A percentile compares a stretch with the other conserved stretches of the same genome.
phyloP scores from a whole-genome alignment of 30 jellyfish, hydroid and myxozoan species.

The Cassiopea andromeda region DNA sequence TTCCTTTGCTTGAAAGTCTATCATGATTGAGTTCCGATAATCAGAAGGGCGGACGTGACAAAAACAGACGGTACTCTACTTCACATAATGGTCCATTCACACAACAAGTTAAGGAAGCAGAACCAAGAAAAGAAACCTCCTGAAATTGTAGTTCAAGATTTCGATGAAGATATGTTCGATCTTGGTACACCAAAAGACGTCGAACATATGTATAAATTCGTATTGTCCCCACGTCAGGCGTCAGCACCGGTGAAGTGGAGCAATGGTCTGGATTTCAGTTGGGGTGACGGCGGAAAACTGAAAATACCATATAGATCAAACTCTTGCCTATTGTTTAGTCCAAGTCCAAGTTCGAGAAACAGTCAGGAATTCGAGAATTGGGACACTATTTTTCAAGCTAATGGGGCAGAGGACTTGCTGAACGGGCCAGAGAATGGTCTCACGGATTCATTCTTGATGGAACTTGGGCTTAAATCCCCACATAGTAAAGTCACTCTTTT shows the following conservation, averaged over 20 bases:
- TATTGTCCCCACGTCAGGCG: constrained; percentile 73
- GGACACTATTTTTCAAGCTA: constrained; percentile 72
- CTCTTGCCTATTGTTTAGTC: constrained; percentile 73
- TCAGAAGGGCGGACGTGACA: constrained; percentile 1
- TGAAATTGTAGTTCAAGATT: constrained; percentile 75
- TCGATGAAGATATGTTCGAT: constrained; percentile 85
- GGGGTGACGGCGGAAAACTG: constrained; percentile 51
- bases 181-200: constrained; percentile 85
- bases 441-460: constrained; percentile 68
- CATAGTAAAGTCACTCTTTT: constrained; percentile 79
- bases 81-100: constrained; percentile 74
- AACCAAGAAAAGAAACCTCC: constrained; percentile 62
- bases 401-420: constrained; percentile 74
- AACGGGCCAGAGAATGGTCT: constrained; percentile 73
- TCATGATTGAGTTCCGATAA: not conserved
- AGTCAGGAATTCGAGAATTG: constrained; percentile 52
- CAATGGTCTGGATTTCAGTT: constrained; percentile 58
- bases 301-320: constrained; percentile 74
- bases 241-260: constrained; percentile 62
- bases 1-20: not conserved
- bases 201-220: constrained; percentile 67
- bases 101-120: constrained; percentile 42
- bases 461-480: constrained; percentile 76
- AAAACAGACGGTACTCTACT: constrained; percentile 16
- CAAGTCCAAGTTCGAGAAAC: constrained; percentile 43